phyloP scores from a whole-genome alignment of 2,888 invertebrate genomes.

The Caenorhabditis panamensis region DNA sequence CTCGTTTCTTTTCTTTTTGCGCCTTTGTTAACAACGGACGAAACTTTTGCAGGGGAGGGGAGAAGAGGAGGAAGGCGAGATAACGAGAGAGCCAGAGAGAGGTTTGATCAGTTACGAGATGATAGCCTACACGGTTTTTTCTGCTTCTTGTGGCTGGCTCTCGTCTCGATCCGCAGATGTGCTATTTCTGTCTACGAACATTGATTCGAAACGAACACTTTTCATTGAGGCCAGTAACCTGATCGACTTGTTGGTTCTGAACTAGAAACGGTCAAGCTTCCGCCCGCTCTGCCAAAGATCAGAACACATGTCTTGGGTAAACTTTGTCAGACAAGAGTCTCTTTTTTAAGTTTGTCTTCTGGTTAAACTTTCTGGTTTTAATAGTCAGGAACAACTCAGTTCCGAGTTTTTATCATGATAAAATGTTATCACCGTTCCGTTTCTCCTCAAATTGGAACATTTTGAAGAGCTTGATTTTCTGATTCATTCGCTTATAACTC shows the following conservation, averaged over 20 bases:
- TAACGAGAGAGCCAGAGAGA: conserved; percentile 29
- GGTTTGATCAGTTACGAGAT: conserved; percentile 58
- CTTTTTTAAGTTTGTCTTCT: no score
- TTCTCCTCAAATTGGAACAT: no score
- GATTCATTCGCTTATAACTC: no score
- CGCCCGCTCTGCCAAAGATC: not conserved
- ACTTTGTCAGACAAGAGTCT: no score
- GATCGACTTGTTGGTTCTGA: not conserved
- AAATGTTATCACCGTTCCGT: no score
- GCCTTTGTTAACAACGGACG: conserved; percentile 29
- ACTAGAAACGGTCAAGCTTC: not conserved
- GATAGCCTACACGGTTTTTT: conserved; percentile 55
- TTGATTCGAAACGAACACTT: not conserved
- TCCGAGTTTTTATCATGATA: no score
- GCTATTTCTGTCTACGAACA: conserved; percentile 38
- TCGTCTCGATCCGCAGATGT: not conserved
- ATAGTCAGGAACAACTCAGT: no score
- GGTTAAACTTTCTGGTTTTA: no score
- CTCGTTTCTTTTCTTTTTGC: conserved; percentile 37
- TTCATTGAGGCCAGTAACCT: not conserved
- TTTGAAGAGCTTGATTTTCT: no score
- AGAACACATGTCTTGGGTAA: not conserved
- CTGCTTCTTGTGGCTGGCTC: conserved; percentile 25
- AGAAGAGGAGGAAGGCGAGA: conserved; percentile 4
- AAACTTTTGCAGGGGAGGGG: conserved; percentile 48